Base-by-base conservation (phyloP, 1,140 invertebrate genomes). In the Ptiloglossa arizonensis region DNA sequence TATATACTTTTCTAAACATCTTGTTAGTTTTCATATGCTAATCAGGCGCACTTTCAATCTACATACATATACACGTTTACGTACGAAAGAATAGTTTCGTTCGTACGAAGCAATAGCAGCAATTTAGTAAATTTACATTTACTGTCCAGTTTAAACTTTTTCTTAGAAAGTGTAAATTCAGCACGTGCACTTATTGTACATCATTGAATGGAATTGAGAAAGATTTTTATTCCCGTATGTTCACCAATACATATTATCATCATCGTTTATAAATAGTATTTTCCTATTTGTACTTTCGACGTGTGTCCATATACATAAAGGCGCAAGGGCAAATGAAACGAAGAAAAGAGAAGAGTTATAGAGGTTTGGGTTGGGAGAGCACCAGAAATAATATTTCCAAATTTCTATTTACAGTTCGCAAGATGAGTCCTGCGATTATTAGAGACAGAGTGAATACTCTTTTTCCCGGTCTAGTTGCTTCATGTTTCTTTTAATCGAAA, bases 391-490 rank as follows among this genome's bases (percentile, higher is more conserved):
- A n/a, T 70, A 56, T 32, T 66, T 66, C 68, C 29, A 56, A 76
- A 67, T 79, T 54, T 50, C 29, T 46, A 82, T 38, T 41, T 50
- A 68, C 56, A 54, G 41, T 46, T 24, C 17, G 35, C 64, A 48
- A 50, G 27, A 60, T 32, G 35, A 38, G 46, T 83, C 32, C 81
- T 83, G 74, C 68, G 74, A 83, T 83, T 83, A 78, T 82, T 72
- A 83, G 68, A 52, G 74, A 83, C 19, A 67, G 32, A 24, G 41
- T 48, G 48, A 62, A 38, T 69, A 59, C 76, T 48, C n/a, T n/a
- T n/a, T 82, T 60, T 78, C 22, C 63, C 50, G 80, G 60, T 67
- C 80, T 76, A 71, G 54, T 35, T 24, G 52, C 13, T n/a, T 72
- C 5, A 52, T 74, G 11, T 29, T 50, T 38, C 2, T 5, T 2